Evolutionary conservation across 2,113 vertebrate genomes (phyloP), one percentile per base, ranked within the genome.

Genomic region (Anarrhichthys ocellatus): DNA sequence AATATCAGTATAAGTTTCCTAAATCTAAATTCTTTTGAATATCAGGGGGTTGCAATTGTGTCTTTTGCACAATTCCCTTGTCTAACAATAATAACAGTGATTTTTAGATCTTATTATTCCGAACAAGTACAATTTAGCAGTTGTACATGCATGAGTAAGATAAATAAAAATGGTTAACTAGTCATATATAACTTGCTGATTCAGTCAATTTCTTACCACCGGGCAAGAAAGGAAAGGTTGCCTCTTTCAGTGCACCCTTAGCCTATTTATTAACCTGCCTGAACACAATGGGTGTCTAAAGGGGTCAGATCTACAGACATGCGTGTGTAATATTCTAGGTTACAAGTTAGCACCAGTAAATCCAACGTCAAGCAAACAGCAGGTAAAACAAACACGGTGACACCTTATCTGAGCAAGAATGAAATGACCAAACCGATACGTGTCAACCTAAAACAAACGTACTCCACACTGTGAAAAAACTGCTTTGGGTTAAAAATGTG

Each of bases 241-340:
- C 3, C 48, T 64, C 46, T 22, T 38, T 67, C 68, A 56, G 36
- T 67, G 42, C 52, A 8, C 36, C 11, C 17, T 34, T 18, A 7
- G 15, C 13, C 1, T 69, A 74, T 56, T 56, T 78, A 82, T 81
- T 82, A 69, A 74, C 64, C n/a, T 59, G 24, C 36, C 38, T 48
- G 7, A 63, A 58, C 64, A 73, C 27, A 73, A 5, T 54, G 59
- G 61, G 68, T 56, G 36, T 67, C 20, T 32, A 5, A 46, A 67
- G 59, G 34, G 52, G 22, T 72, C 36, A 40, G 44, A 34, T 36
- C 5, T 18, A 15, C 18, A 10, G 36, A 36, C 34, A 34, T 18
- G 42, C 34, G 50, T 36, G 72, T 24, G 8, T 48, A 69, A 34
- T 27, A 48, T 48, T 65, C 6, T 50, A 48, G 18, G 56, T 48